Base-by-base conservation (phyloP, 1,140 invertebrate genomes). In the Meteorus sp. region DNA sequence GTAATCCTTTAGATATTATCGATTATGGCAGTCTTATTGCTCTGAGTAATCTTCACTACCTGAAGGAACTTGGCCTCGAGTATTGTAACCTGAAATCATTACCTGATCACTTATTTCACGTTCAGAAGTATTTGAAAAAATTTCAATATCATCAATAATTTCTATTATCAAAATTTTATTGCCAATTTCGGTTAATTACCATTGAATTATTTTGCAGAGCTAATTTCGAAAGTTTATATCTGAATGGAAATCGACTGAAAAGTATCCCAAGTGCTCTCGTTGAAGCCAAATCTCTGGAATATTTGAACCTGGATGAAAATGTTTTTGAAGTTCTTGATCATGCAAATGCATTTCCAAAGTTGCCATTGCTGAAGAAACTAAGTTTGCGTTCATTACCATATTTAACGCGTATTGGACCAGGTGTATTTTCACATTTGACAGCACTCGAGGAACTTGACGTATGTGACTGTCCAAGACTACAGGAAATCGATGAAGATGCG, bases 11-110 rank as follows among this genome's bases (percentile, higher is more conserved):
- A 1, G 76, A 70, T 23, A 76, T 82, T 0, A 81, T 92, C 4
- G 86, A 89, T 63, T 71, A 79, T 20, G 71, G 78, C 2, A 87
- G 86, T 0, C 64, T 81, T 1, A 76, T 84, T 1, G 88, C 90
- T 0, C 82, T 92, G 13, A 82, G 82, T 0, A 83, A 82, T 64
- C 71, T 92, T 27, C 64, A 75, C 0, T 74, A 79, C 60, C 74
- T 94, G n/a, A 87, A 89, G 82, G 78, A 85, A 8, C 75, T 92
- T 17, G 83, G 89, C 67, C 72, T 93, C 63, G 85, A 87, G 0
- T 81, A 85, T 48, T 90, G 89, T 41, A 70, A 83, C 45, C 65
- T 93, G 1, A 74, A 74, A 2, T 71, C 75, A 1, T 67, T 92
- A 22, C 87, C 88, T 0, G 80, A 85, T 1, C 77, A 83, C 55